Percentiles rank a stretch among this genome's conserved stretches.
phyloP scores from a whole-genome alignment of 1,140 invertebrate genomes.

The Lutraria rhynchaena region DNA sequence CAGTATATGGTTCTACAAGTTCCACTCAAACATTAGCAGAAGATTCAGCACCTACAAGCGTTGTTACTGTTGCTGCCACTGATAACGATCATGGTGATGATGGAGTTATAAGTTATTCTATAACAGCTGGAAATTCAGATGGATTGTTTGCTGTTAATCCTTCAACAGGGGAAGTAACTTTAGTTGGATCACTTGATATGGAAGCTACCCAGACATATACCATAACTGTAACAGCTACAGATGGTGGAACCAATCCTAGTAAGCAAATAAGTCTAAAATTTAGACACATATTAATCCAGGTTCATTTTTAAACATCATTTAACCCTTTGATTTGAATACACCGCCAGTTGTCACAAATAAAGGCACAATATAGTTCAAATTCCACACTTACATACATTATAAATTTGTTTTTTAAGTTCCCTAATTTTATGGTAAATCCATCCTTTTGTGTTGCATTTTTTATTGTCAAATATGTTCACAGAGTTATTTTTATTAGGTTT shows the following conservation, averaged over 20 bases:
- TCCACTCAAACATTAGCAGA: conserved; percentile 54
- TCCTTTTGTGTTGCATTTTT: no score
- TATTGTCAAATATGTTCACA: no score
- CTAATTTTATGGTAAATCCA: no score
- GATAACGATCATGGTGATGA: conserved; percentile 50
- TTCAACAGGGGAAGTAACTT: conserved; percentile 59
- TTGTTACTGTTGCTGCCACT: conserved; percentile 34
- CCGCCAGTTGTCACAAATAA: no score
- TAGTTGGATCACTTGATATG: conserved; percentile 67
- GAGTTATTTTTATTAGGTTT: no score
- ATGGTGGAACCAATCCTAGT: conserved; percentile 59
- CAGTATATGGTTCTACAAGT: conserved; percentile 54
- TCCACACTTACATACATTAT: no score
- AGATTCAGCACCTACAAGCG: conserved; percentile 29
- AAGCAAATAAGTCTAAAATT: no score
- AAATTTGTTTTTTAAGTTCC: no score
- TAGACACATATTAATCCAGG: no score
- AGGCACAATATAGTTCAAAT: no score
- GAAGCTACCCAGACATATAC: conserved; percentile 62
- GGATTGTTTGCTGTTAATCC: conserved; percentile 62
- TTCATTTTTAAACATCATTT: no score
- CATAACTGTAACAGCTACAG: conserved; percentile 61
- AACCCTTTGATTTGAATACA: no score
- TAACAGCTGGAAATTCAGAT: conserved; percentile 19
- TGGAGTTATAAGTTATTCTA: conserved; percentile 25